Evolutionary conservation across 2,888 invertebrate genomes (phyloP).

Genomic region (Pollenia angustigena): DNA sequence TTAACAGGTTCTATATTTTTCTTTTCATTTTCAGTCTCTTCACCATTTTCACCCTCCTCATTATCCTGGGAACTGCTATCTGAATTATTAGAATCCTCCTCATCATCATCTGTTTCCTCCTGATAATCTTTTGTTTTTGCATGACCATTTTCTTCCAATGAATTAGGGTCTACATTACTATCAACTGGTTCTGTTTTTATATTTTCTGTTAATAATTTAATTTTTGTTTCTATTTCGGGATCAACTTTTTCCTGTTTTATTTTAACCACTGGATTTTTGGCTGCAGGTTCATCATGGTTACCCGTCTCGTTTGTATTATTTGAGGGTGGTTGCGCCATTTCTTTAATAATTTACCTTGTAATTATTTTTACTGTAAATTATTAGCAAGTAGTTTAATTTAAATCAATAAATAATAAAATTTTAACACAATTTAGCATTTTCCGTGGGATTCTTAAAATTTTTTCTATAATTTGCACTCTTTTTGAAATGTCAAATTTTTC

Average conservation of each 20-base stretch:
- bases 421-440: conserved; percentile 40
- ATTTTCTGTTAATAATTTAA: conserved; percentile 70
- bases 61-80: conserved; percentile 49
- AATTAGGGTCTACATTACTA: conserved; percentile 1
- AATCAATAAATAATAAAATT: conserved; percentile 7
- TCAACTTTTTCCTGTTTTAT: conserved; percentile 82
- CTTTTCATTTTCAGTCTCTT: conserved; percentile 78
- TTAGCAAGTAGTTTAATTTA: neutral
- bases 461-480: conserved; percentile 55
- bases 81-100: conserved; percentile 55
- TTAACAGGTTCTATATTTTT: conserved; percentile 82
- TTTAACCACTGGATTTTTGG: conserved; percentile 67
- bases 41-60: conserved; percentile 30
- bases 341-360: neutral
- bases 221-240: conserved; percentile 80
- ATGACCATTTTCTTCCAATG: conserved; percentile 25
- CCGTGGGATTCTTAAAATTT: conserved; percentile 8
- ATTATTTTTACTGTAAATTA: neutral
- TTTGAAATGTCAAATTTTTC: conserved; percentile 56
- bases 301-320: neutral
- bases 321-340: conserved; percentile 41
- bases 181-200: conserved; percentile 63
- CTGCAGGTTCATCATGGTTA: neutral
- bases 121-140: conserved; percentile 36
- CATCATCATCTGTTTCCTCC: conserved; percentile 40